Base-by-base conservation (phyloP, 1,140 invertebrate species). In the Halotydeus destructor region DNA sequence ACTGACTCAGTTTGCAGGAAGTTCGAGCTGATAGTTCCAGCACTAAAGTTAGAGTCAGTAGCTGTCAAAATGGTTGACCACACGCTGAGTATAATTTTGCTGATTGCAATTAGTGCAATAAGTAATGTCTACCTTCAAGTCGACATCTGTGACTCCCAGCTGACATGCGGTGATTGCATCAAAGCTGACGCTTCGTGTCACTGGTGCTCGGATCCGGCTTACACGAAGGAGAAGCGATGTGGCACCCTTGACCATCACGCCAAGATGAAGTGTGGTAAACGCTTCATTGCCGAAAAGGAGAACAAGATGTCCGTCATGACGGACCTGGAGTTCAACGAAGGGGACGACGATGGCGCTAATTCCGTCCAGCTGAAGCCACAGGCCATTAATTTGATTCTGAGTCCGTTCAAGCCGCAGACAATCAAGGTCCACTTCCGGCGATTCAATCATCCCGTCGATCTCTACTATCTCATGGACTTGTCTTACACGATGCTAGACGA, bases 161-260 rank as follows among this genome's bases (percentile, higher is more conserved):
- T 70, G 49, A 83, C 72, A 0, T 94, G 88, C 60, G 76, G 76
- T 45, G 76, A 81, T 39, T 94, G 88, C 61, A 81, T 93, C 51
- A 75, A 81, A 52, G 86, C 82, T 26, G 57, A 52, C 21, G 73
- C 76, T 3, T 72, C 74, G 43, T 93, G 86, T 61, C 80, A 78
- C 14, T 94, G 85, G 85, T 93, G 88, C 63, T 72, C 72, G 43
- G 69, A 78, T 26, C 34, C 41, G 18, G 45, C 28, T 3, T 50
- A 39, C 25, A 14, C 34, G 34, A 21, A 32, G 14, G 19, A 18
- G 33, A 9, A 27, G 3, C 33, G 44, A 9, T 38, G 43, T 19
- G 21, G 32, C 18, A 36, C 33, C 8, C 19, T 45, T 3, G 22
- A 23, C 12, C 27, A 48, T 26, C 24, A 41, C 22, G 19, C 40